phyloP scores from a whole-genome alignment of 2,888 invertebrate species.

The Conus canariensis region DNA sequence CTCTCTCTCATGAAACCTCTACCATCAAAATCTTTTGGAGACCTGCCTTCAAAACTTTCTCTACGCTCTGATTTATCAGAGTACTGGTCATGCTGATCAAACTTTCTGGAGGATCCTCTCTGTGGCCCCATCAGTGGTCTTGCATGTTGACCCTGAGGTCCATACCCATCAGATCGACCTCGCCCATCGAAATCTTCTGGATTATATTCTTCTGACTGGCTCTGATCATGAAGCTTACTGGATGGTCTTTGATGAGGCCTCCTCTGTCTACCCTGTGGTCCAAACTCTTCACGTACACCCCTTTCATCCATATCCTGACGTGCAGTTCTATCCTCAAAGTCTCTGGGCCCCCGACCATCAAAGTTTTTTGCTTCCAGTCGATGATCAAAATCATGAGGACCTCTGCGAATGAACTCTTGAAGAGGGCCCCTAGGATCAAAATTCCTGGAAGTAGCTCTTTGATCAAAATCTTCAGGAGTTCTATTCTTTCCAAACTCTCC shows the following conservation, averaged over 20 bases:
- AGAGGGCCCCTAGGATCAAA: slow-evolving; percentile 41
- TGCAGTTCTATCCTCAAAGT: slow-evolving; percentile 43
- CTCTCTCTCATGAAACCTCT: slow-evolving; percentile 42
- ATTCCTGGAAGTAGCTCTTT: slow-evolving; percentile 36
- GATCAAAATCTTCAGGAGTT: slow-evolving; percentile 23
- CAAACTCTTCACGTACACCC: slow-evolving; percentile 2
- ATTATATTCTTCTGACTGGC: neutral
- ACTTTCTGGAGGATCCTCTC: slow-evolving; percentile 23
- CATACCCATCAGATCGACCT: slow-evolving; percentile 24
- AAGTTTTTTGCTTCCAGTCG: slow-evolving; percentile 38
- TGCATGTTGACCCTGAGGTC: slow-evolving; percentile 22
- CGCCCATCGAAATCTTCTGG: slow-evolving; percentile 19
- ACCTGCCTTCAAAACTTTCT: neutral
- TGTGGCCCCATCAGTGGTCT: neutral
- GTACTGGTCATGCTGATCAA: neutral
- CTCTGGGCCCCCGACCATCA: slow-evolving; percentile 36
- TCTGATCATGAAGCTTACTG: neutral
- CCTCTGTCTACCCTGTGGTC: neutral
- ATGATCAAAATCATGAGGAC: slow-evolving; percentile 44
- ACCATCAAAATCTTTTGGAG: slow-evolving; percentile 38
- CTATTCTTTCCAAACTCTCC: slow-evolving; percentile 50
- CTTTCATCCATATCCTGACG: slow-evolving; percentile 36
- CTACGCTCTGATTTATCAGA: too few species aligned
- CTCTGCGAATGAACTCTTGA: slow-evolving; percentile 43
- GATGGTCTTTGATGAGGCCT: neutral